Evolutionary conservation across 64 coral and sea anemone species (phyloP), one percentile per base, ranked within the genome.

Genomic region (Dendrophyllia cribrosa): DNA sequence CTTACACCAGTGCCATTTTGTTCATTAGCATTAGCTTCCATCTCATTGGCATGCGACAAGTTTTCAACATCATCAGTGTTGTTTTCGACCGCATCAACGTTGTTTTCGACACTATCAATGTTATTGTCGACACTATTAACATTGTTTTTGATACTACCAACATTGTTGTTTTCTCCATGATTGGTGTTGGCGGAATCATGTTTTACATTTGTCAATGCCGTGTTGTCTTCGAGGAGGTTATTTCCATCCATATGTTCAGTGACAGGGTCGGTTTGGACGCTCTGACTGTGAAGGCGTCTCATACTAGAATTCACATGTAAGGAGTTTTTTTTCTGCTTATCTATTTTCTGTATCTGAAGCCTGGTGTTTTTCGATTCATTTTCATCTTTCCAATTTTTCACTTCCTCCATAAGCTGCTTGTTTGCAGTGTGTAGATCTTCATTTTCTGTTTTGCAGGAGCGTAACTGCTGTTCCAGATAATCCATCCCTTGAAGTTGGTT

Each of bases 361-460:
- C 12, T 84, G 58, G 19, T 48, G 34, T 21, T 51, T 51, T 84
- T 66, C 5, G 64, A 10, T 67, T 84, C 80, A 52, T 67, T 66
- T 3, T 66, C 62, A 23, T 84, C 62, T 79, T 93, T 93, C 20
- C 82, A 64, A 69, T 78, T 93, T 76, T 78, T 60, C 11, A 93
- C 17, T 65, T 77, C 71, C 16, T 78, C 81, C 19, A n/a, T 58
- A 5, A 93, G 82, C n/a, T 93, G 45, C 59, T 78, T 51, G 73
- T 93, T 93, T 68, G 72, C 77, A 2, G 5, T 13, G 22, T 77
- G 46, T 51, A 96, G 75, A 46, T 97, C 85, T 43, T 91, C 80
- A 79, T 88, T 94, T 87, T 94, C 95, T 20, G 83, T 74, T 80
- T 74, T 80, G 34, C 93, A 63, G 78, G 85, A 46, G 44, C 74